phyloP scores from a whole-genome alignment of 2,888 invertebrate species.

The Pyrgus malvae region DNA sequence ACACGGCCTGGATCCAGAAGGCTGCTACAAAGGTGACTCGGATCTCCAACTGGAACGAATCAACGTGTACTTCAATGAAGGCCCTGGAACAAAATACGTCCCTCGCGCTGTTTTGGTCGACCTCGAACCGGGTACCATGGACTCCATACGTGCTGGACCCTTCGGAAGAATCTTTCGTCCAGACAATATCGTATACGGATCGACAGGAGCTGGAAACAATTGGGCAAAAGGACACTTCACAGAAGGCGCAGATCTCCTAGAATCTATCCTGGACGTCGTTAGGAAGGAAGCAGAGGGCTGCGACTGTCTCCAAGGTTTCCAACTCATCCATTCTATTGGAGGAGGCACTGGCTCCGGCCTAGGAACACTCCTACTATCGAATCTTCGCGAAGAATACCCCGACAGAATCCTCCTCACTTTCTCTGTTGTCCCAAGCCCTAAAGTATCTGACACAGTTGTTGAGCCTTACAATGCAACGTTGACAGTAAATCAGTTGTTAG shows the following conservation, averaged over 20 bases:
- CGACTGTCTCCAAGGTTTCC: slow-evolving; percentile 82
- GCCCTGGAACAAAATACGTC: slow-evolving; percentile 60
- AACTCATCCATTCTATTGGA: slow-evolving; percentile 85
- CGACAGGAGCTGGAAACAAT: slow-evolving; percentile 81
- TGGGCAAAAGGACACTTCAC: slow-evolving; percentile 86
- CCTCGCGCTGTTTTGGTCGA: slow-evolving; percentile 66
- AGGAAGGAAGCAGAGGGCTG: too few species aligned
- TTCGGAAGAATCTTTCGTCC: slow-evolving; percentile 86
- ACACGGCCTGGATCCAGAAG: slow-evolving; percentile 85
- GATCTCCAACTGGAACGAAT: slow-evolving; percentile 88
- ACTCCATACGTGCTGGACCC: slow-evolving; percentile 83
- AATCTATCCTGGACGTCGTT: slow-evolving; percentile 81
- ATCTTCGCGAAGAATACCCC: slow-evolving; percentile 87
- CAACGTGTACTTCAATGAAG: slow-evolving; percentile 89
- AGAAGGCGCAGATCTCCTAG: slow-evolving; percentile 84
- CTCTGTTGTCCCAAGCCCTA: slow-evolving; percentile 87
- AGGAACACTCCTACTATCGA: slow-evolving; percentile 85
- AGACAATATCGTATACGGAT: slow-evolving; percentile 86
- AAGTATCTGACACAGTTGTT: slow-evolving; percentile 87
- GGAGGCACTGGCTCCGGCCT: slow-evolving; percentile 89
- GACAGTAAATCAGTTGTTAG: slow-evolving; percentile 84
- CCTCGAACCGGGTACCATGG: slow-evolving; percentile 77
- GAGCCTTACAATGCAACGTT: slow-evolving; percentile 87
- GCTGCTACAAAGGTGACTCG: slow-evolving; percentile 83
- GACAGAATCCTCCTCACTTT: slow-evolving; percentile 86